These are phyloP conservation scores for Marmota monax DNA, from an alignment of 2,113 vertebrate species.

Conservation along the genomic window DNA sequence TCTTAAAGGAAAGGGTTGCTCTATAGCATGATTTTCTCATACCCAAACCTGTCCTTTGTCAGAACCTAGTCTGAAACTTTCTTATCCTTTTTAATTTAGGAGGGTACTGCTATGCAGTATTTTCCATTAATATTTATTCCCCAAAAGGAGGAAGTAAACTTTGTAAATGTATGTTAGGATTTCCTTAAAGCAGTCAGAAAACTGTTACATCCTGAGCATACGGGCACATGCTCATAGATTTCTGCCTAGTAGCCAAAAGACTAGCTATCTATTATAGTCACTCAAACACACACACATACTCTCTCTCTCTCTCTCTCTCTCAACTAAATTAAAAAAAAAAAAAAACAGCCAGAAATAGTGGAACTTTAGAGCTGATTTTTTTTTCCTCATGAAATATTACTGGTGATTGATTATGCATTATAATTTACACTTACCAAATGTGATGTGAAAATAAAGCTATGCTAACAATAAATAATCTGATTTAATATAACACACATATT, in stretches of 20 bases:
- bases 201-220: neutral
- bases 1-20: neutral
- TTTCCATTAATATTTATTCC: neutral
- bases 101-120: too few species aligned
- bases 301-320: too few species aligned
- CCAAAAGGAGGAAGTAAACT: neutral
- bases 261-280: neutral
- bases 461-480: neutral
- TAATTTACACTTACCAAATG: neutral
- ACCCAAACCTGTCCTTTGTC: neutral
- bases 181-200: neutral
- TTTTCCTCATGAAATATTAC: neutral
- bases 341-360: neutral
- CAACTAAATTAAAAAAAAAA: too few species aligned
- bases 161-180: neutral
- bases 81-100: neutral
- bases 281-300: neutral
- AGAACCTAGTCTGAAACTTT: neutral
- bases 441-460: neutral
- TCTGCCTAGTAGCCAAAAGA: conserved; percentile 18
- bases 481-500: neutral
- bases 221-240: neutral
- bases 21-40: neutral
- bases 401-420: neutral
- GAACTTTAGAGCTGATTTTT: neutral